These are phyloP conservation scores for Tragelaphus imberbis DNA, from an alignment of 2,113 vertebrate species.

Conservation along the genomic window DNA sequence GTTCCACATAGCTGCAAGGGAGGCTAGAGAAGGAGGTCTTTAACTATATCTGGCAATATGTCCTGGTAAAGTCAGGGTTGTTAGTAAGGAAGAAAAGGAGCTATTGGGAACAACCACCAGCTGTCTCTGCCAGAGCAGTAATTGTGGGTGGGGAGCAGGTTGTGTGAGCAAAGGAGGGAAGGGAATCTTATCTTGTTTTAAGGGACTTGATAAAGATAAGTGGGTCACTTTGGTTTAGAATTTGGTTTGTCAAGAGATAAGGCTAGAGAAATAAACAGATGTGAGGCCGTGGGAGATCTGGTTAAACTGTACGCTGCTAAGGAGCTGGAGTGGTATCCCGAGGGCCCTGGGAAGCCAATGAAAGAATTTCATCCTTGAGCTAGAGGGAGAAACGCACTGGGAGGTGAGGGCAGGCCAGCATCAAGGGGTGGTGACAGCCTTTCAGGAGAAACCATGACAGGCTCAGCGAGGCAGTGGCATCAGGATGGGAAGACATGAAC, in stretches of 20 bases:
- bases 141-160: neutral
- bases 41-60: too few species aligned
- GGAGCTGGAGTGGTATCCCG: neutral
- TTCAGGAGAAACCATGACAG: neutral
- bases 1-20: neutral
- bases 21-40: neutral
- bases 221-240: neutral
- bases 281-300: neutral
- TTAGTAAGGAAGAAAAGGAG: neutral
- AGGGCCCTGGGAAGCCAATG: neutral
- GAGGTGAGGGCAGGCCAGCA: neutral
- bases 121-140: neutral
- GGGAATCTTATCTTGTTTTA: neutral
- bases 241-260: constrained; percentile 36
- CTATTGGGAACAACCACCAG: neutral
- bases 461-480: neutral
- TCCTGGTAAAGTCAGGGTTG: neutral
- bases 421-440: neutral
- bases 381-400: neutral
- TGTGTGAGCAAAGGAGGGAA: neutral
- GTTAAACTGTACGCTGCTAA: neutral
- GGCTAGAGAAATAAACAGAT: neutral
- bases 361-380: neutral
- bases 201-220: constrained; percentile 10
- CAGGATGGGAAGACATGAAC: neutral